phyloP scores from a whole-genome alignment of 2,113 vertebrate species.

The Plecturocebus donacophilus region DNA sequence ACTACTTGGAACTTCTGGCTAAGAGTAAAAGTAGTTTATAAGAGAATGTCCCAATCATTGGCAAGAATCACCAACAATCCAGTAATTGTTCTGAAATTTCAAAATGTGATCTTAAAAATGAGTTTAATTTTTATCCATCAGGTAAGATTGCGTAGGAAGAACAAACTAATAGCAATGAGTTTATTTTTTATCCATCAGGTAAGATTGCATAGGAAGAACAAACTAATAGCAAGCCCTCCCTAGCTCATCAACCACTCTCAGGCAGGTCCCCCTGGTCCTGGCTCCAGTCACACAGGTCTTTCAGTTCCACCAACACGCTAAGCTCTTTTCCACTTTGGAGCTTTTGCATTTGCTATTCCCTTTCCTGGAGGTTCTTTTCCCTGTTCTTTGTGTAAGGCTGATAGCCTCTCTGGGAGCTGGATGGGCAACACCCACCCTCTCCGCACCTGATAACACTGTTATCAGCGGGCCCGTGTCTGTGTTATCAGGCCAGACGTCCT shows the following conservation, averaged over 20 bases:
- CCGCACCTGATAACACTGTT: too few relatives aligned
- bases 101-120: not conserved
- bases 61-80: not conserved
- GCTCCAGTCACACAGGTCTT: not conserved
- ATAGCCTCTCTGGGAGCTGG: too few relatives aligned
- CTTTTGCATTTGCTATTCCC: not conserved
- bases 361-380: not conserved
- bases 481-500: too few relatives aligned
- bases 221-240: not conserved
- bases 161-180: not conserved
- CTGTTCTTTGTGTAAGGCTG: too few relatives aligned
- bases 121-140: not conserved
- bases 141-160: not conserved
- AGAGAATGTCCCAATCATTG: not conserved
- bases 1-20: not conserved
- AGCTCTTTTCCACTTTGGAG: not conserved
- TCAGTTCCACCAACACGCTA: not conserved
- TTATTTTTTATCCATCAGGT: not conserved
- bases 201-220: not conserved
- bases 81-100: not conserved
- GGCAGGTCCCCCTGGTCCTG: not conserved
- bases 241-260: not conserved
- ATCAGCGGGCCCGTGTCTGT: too few relatives aligned
- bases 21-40: not conserved
- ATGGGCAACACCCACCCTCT: too few relatives aligned